Base-by-base conservation (phyloP, 2,888 invertebrate species). In the Phytoseiulus persimilis region DNA sequence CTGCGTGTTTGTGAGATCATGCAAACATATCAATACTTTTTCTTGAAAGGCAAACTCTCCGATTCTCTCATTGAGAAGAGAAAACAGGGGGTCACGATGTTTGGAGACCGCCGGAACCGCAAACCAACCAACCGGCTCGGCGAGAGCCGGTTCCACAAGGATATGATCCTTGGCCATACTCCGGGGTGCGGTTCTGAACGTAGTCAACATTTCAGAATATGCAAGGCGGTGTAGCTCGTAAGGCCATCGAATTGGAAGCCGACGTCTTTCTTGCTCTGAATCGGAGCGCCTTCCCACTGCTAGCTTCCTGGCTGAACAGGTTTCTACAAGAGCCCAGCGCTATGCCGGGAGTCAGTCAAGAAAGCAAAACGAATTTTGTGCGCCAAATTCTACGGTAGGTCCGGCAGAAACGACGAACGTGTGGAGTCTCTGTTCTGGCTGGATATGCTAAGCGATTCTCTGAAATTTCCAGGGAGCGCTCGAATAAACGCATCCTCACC, bases 211-310 rank as follows among this genome's bases (percentile, higher is more conserved):
- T 65, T 65, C 87, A 87, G 87, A 87, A 87, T 33, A 87, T 87
- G 33, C 31, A 33, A 28, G 32, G 87, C 32, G 87, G 87, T 0
- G 87, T 87, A 18, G 32, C 87, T 0, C 87, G 87, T 6, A 87
- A 87, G 6, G 9, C 33, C 0, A 87, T 87, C 33, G 87, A 87
- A 45, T 6, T n/a, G n/a, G 87, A 87, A 33, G 87, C 87, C 87
- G 87, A 87, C 87, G 87, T 87, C n/a, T 87, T 87, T 87, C 87
- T 87, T 33, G 87, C 87, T 18, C 33, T 87, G 5, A 87, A 87
- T 39, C 32, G 33, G 14, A 87, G 39, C n/a, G 31, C 87, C 6
- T 87, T 87, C 6, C 87, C 87, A 9, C 23, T 87, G 32, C 39
- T 87, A 0, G 45, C 87, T 0, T 33, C 87, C 11, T 33, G 39